These are phyloP conservation scores for Hydractinia symbiolongicarpus DNA, from an alignment of 30 jellyfish, hydroid and myxozoan species.

Conservation along the genomic window DNA sequence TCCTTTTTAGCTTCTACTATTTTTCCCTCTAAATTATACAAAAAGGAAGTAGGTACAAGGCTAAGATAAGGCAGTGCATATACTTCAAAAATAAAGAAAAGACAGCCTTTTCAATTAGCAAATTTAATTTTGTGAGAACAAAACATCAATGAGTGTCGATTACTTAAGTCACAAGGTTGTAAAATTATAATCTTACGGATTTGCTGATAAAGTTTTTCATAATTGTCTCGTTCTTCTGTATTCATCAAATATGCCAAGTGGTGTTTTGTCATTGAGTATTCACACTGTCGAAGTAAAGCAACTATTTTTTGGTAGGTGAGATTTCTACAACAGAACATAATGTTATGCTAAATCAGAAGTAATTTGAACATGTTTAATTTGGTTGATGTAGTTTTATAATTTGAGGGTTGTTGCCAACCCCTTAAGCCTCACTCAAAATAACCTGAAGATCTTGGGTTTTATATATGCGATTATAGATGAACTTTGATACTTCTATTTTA, in stretches of 20 bases:
- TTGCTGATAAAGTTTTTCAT: conserved; percentile 50
- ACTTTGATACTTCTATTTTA: too few species aligned
- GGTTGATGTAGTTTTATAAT: too few species aligned
- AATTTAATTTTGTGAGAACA: neutral
- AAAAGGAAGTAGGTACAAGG: neutral
- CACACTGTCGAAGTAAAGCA: conserved; percentile 75
- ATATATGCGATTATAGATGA: too few species aligned
- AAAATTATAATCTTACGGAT: conserved; percentile 17
- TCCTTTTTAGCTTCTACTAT: conserved; percentile 75
- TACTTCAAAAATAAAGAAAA: neutral
- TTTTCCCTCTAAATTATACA: conserved; percentile 30
- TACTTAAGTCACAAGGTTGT: neutral
- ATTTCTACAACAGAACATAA: conserved; percentile 21
- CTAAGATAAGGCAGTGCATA: neutral
- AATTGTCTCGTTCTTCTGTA: conserved; percentile 64
- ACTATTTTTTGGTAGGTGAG: conserved; percentile 68
- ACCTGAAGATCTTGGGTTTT: too few species aligned
- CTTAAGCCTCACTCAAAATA: too few species aligned
- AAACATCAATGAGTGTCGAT: neutral
- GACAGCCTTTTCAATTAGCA: neutral
- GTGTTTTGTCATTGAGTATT: conserved; percentile 70
- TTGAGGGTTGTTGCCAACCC: too few species aligned
- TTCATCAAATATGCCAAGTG: conserved; percentile 77
- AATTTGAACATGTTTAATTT: too few species aligned
- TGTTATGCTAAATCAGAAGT: neutral